Base-by-base conservation (phyloP, 2,797 vertebrate genomes). In the Tokudaia muenninki region DNA sequence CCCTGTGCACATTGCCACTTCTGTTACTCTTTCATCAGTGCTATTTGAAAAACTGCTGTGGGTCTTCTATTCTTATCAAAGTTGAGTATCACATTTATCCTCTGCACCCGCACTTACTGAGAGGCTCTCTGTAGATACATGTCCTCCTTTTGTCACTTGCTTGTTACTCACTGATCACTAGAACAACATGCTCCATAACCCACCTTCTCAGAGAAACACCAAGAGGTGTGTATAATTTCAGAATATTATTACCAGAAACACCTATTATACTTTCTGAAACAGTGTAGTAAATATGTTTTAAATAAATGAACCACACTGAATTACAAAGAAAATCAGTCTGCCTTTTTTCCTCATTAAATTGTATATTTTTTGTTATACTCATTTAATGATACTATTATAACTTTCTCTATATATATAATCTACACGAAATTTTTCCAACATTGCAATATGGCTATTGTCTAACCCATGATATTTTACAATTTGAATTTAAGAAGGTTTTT, bases 41-140 rank as follows among this genome's bases (percentile, higher is more conserved):
- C 34, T 57, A 29, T 80, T 74, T 80, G 90, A 94, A 95, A 97
- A 97, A 41, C 37, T 96, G 61, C 90, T 81, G 41, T 70, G 31
- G 55, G 19, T 92, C 81, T 87, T 86, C 78, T 93, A 3, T 70
- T n/a, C 34, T 90, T 92, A 92, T 81, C 78, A 74, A 57, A 92
- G 14, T 81, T 84, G 91, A 96, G 55, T 37, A 87, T 79, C 50
- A 82, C 41, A 37, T 92, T 92, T 26, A 26, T 41, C 75, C 52
- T 92, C 93, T 80, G 59, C 31, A 24, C 75, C 78, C 86, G 29
- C 41, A 31, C 91, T 95, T 63, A 79, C 14, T 88, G 78, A 96
- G 78, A 96, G 88, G 26, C 11, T 70, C 8, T 3, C 74, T 92
- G 86, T 59, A 92, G 67, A 77, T 80, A 65, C 47, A 41, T 47